These are phyloP conservation scores for Cerastoderma edule DNA, from an alignment of 2,888 invertebrate species.

Conservation along the genomic window DNA sequence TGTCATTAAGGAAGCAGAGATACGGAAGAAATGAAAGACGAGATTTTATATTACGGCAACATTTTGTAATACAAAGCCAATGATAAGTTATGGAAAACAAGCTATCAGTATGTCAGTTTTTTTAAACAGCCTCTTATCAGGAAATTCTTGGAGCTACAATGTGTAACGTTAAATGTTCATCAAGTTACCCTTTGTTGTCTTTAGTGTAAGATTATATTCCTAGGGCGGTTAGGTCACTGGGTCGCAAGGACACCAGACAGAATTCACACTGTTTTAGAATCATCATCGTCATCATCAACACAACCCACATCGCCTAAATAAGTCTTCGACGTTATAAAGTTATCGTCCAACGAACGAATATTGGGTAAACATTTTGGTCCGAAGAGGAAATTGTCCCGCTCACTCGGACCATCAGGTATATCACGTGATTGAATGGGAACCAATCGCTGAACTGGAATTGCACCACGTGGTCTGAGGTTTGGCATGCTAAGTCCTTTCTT, in stretches of 20 bases:
- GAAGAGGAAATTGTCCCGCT: background rate
- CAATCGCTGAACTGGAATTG: constrained; percentile 13
- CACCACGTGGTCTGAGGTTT: constrained; percentile 38
- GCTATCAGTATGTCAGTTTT: background rate
- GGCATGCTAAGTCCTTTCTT: constrained; percentile 58
- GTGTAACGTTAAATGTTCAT: background rate
- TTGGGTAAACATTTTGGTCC: constrained; percentile 31
- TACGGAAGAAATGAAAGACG: too few relatives aligned
- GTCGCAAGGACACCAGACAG: background rate
- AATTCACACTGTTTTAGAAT: constrained; percentile 52
- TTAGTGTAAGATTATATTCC: too few relatives aligned
- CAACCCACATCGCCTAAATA: constrained; percentile 28
- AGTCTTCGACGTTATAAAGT: constrained; percentile 42
- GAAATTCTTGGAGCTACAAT: background rate
- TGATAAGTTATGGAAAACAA: background rate
- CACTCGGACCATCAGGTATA: background rate
- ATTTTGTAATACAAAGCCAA: background rate
- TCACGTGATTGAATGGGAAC: constrained; percentile 20
- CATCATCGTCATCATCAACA: constrained; percentile 54
- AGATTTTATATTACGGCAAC: too few relatives aligned
- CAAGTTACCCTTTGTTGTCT: background rate
- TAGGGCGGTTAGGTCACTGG: too few relatives aligned
- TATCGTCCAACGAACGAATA: constrained; percentile 51
- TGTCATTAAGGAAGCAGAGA: too few relatives aligned
- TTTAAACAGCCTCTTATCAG: background rate